Evolutionary conservation across 2,888 invertebrate genomes (phyloP), one percentile per base, ranked within the genome.

Genomic region (Hymenopus coronatus): DNA sequence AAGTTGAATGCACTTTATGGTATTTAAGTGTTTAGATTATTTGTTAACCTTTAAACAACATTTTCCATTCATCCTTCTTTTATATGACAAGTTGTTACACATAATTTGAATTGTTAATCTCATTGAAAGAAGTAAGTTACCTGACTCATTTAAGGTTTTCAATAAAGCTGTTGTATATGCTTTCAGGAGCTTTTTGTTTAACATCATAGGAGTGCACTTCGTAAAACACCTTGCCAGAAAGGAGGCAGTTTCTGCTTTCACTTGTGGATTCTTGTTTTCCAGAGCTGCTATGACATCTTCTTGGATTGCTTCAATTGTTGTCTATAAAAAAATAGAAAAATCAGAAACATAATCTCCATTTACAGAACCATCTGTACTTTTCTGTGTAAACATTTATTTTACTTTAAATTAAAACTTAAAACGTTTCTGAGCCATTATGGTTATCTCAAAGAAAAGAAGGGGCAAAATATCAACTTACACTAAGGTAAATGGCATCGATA

Each of bases 181-280:
- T 93, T 99, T 99, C 27, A 99, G 93, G 6, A 98, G 93, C 93
- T 99, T 99, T 93, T 99, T 99, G 91, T 96, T 98, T 89, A 98
- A 94, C 33, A 96, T 95, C 0, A 96, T 94, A 0, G 98, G 97
- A 87, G 97, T 97, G 4, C 97, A 97, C 91, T 96, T 96, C 7
- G 97, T 95, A 91, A 99, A 96, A 28, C 97, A 96, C 82, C 99
- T 95, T 0, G 97, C 95, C 85, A 99, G 93, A 93, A 98, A 99
- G 82, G 96, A 93, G 0, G 97, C 96, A 0, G 97, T 97, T 94
- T 98, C 98, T 0, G 97, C 95, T 93, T 98, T 98, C 2, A 98
- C 97, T 7, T 96, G 96, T 0, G 98, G 98, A 93, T 98, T 98
- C 94, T 98, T 98, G 92, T 97, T 98, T 89, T 96, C 97, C 90